Conservation (phyloP, 2,888 invertebrate genomes). For the Drosophila nr. perissopoda region DNA sequence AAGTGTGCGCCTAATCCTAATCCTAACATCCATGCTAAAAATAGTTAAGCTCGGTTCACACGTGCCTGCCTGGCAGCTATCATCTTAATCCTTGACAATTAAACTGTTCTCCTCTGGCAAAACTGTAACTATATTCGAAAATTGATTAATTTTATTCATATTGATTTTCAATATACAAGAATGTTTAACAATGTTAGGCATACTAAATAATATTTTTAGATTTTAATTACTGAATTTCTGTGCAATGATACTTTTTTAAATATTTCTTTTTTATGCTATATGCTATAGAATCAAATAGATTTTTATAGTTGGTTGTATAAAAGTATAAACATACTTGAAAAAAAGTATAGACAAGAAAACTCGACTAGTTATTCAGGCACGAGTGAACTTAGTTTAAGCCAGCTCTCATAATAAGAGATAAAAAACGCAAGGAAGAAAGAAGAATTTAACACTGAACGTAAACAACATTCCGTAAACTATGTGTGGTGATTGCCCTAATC, state of each 20-base stretch:
- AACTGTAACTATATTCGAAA: not conserved
- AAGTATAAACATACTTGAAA: not conserved
- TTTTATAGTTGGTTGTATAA: not conserved
- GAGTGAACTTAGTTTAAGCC: constrained; percentile 39
- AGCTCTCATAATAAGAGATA: constrained; percentile 22
- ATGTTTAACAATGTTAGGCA: not conserved
- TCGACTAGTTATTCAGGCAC: constrained; percentile 21
- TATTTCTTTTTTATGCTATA: not conserved
- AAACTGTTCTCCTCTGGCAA: not conserved
- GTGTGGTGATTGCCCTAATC: constrained; percentile 30
- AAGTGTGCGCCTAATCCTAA: constrained; percentile 59
- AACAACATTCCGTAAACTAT: constrained; percentile 57
- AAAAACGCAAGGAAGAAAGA: constrained; percentile 9
- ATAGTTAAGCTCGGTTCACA: constrained; percentile 34
- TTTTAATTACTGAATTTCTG: not conserved
- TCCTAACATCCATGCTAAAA: constrained; percentile 16
- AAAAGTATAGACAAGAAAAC: not conserved
- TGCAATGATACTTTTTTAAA: constrained; percentile 2
- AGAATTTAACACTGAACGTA: constrained; percentile 30
- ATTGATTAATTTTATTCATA: not conserved
- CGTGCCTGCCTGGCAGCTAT: not conserved
- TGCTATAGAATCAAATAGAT: not conserved
- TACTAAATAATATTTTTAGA: not conserved
- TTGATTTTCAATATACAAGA: not conserved
- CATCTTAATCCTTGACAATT: constrained; percentile 1